These are phyloP conservation scores for Lacerta bilineata DNA, from an alignment of 2,797 vertebrate species.

Conservation along the genomic window DNA sequence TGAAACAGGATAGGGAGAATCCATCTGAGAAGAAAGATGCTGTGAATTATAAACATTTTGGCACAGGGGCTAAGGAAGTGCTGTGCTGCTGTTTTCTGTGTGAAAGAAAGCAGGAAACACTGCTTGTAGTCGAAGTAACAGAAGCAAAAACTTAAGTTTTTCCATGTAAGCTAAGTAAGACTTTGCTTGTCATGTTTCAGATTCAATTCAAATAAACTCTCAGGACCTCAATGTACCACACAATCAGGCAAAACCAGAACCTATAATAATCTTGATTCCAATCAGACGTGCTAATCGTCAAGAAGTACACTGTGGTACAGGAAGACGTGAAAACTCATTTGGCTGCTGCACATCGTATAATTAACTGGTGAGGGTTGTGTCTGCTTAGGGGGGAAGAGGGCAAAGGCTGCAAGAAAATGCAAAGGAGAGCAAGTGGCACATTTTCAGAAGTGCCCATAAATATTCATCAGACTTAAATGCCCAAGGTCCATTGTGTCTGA, in stretches of 20 bases:
- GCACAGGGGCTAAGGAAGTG: background rate
- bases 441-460: conserved; percentile 51
- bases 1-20: background rate
- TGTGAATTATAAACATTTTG: background rate
- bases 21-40: conserved; percentile 7
- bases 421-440: conserved; percentile 48
- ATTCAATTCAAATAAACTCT: conserved; percentile 52
- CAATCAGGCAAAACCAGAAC: conserved; percentile 58
- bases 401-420: conserved; percentile 24
- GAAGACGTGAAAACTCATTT: conserved; percentile 51
- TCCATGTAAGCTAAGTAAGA: background rate
- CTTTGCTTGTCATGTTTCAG: conserved; percentile 26
- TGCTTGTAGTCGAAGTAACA: background rate
- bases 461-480: conserved; percentile 34
- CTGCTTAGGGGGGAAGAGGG: conserved; percentile 9
- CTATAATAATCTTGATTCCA: conserved; percentile 64
- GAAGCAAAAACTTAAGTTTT: background rate
- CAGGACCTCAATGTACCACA: conserved; percentile 42
- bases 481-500: conserved; percentile 38
- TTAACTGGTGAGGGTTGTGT: conserved; percentile 49
- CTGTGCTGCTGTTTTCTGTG: conserved; percentile 15
- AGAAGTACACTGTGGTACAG: conserved; percentile 33
- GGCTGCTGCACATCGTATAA: conserved; percentile 54
- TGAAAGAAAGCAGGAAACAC: background rate
- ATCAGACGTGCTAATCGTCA: conserved; percentile 68